Conservation (phyloP, 2,888 invertebrate genomes). For the Aphodius granarius region DNA sequence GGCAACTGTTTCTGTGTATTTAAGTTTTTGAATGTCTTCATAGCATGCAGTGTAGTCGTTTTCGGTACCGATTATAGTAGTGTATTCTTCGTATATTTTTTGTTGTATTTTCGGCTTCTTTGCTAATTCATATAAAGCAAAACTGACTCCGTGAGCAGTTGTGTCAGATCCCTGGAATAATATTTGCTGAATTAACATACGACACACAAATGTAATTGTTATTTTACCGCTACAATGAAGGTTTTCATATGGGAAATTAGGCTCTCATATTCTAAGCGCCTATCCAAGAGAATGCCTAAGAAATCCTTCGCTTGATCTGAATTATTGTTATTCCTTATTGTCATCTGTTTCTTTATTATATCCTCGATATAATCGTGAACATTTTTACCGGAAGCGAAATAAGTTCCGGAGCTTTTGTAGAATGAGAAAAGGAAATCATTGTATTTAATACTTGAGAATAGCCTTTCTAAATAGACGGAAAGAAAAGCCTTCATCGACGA, state of each 20-base stretch:
- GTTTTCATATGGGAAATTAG: slow-evolving; percentile 7
- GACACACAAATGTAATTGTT: too few relatives aligned
- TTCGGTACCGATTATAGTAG: background rate
- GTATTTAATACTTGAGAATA: background rate
- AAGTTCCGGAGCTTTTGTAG: background rate
- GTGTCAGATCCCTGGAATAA: slow-evolving; percentile 7
- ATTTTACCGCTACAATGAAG: slow-evolving; percentile 2
- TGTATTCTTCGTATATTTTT: background rate
- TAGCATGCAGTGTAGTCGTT: background rate
- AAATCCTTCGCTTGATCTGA: background rate
- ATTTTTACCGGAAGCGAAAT: background rate
- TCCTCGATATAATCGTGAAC: background rate
- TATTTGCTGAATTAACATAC: background rate
- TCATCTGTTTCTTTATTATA: background rate
- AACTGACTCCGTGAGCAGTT: background rate
- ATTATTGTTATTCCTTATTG: background rate
- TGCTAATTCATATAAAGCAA: background rate
- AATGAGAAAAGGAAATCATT: background rate
- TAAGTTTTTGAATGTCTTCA: background rate
- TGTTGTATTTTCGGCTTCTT: background rate
- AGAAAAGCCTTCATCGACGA: background rate
- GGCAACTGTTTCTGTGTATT: background rate
- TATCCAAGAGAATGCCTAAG: slow-evolving; percentile 1
- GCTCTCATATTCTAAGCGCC: background rate
- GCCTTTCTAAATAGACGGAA: background rate